Evolutionary conservation across 2,113 vertebrate genomes (phyloP), one percentile per base, ranked within the genome.

Genomic region (Scatophagus argus): DNA sequence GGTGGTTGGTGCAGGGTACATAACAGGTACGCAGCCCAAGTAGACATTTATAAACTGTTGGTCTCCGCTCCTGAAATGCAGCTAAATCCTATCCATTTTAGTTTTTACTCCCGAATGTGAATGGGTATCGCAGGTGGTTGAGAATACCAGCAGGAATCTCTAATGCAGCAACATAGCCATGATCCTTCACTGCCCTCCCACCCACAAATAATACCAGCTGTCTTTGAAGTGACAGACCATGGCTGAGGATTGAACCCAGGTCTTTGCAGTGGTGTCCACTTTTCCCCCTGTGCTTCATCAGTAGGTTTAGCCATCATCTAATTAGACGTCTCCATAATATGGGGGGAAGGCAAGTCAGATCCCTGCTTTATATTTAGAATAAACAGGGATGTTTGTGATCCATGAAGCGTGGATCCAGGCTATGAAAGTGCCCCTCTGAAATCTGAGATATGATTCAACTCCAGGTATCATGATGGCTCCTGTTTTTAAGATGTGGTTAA

Each of bases 211-310:
- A 83, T 32, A 16, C 23, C 54, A 67, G 3, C 66, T 67, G 51
- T 63, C 76, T 87, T 64, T 89, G 78, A 86, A 82, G 78, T 84
- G 76, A 70, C 79, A 63, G 36, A 46, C 73, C 79, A 38, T 56
- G 55, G 79, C 43, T 32, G 62, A 39, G 56, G 73, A 81, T 77
- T 78, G 54, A 83, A 67, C 58, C 52, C 67, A 13, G 74, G 62
- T 78, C 55, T 72, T 32, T 39, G 70, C 70, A 1, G 63, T 10
- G 49, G 61, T 2, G 64, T 71, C 68, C 51, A 4, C 1, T 41
- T 62, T 54, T 56, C 16, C 25, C 54, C 21, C 56, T 66, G 36
- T 21, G 2, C 58, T 60, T 69, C 74, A 69, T 82, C 38, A 39
- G 16, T 68, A 38, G 19, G 21, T 85, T 79, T 49, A 72, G 74